Evolutionary conservation across 1,140 invertebrate genomes (phyloP), one percentile per base, ranked within the genome.

Genomic region (Macrotrachela quadricornifera): DNA sequence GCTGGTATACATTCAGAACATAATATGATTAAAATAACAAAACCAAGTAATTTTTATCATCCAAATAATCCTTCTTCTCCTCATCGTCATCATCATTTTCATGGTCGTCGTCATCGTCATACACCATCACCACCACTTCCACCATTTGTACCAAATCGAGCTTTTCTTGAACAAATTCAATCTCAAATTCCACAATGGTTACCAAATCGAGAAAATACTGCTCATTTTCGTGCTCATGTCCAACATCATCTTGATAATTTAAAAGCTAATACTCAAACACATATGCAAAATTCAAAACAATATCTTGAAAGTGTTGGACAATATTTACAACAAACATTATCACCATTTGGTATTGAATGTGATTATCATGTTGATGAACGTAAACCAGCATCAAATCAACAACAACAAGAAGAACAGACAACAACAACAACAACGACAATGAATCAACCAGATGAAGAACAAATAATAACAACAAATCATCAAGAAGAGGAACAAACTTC

Each of bases 1-100:
- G 71, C 73, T 14, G 77, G 78, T 10, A 57, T 74, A 15, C 85
- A 90, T 67, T 51, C 71, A 0, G 75, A 84, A 30, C 85, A 88
- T 65, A 75, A 78, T 53, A 84, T 88, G 81, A 65, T 86, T 17
- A 21, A 30, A 0, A 46, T 53, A 37, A 13, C 36, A 30, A 46
- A 48, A 46, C 51, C 51, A 16, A 8, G 21, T 4, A 44, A 2
- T n/a, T 44, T 44, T 9, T 9, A 18, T 18, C n/a, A 18, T 18
- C 44, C 37, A 14, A 30, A 30, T 30, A 8, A 8, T 30, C 21
- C 21, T 4, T 8, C 2, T 4, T 8, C 21, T 30, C 21, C 21
- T 4, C 21, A 30, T 30, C 21, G 3, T 30, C 21, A 30, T 30
- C 21, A 30, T 30, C 21, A 30, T 30, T 8, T 4, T 8, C 21